Percentiles rank a stretch among this genome's conserved stretches.
Evolutionary conservation across 2,888 invertebrate genomes (phyloP).

Genomic region (Parnassius mnemosyne): DNA sequence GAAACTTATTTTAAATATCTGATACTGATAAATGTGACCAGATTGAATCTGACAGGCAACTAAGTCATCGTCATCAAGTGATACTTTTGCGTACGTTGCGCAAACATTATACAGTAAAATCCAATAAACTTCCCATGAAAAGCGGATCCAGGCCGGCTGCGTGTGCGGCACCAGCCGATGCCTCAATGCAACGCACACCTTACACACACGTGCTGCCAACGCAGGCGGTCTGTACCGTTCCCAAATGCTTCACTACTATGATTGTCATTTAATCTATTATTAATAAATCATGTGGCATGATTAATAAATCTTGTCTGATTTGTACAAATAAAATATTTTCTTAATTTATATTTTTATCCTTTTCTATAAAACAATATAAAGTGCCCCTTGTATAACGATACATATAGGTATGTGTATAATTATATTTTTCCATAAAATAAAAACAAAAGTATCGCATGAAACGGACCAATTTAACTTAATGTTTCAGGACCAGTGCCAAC

Average conservation of each 20-base stretch:
- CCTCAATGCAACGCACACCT: too few relatives aligned
- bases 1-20: slow-evolving; percentile 23
- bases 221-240: too few relatives aligned
- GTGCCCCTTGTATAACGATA: neutral
- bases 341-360: neutral
- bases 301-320: too few relatives aligned
- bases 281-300: too few relatives aligned
- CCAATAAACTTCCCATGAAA: too few relatives aligned
- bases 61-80: slow-evolving; percentile 17
- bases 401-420: neutral
- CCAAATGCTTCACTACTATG: too few relatives aligned
- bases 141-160: too few relatives aligned
- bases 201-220: too few relatives aligned
- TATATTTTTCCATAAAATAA: neutral
- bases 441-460: slow-evolving; percentile 20
- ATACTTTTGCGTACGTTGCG: slow-evolving; percentile 21
- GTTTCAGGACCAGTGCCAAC: slow-evolving; percentile 41
- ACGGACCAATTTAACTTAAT: slow-evolving; percentile 39
- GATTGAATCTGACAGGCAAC: slow-evolving; percentile 43
- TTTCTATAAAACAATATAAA: neutral
- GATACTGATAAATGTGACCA: slow-evolving; percentile 45
- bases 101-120: too few relatives aligned
- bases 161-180: too few relatives aligned
- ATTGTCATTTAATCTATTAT: too few relatives aligned
- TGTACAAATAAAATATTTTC: too few relatives aligned